These are phyloP conservation scores for Epistrophe grossulariae DNA, from an alignment of 2,888 invertebrate genomes.

Conservation along the genomic window DNA sequence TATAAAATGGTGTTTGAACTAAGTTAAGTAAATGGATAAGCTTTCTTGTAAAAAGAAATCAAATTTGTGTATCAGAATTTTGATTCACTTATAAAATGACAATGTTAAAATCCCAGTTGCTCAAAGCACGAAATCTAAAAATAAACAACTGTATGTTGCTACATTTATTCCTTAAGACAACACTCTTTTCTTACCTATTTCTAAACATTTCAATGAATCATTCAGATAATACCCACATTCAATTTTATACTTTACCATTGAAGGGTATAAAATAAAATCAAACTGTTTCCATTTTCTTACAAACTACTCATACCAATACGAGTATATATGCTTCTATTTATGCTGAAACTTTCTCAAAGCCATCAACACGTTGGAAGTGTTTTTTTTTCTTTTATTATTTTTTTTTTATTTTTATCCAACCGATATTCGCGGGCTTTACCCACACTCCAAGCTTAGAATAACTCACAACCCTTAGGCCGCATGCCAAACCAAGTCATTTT, in stretches of 20 bases:
- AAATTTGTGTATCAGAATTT: too few relatives aligned
- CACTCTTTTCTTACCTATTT: not conserved
- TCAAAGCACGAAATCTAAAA: too few relatives aligned
- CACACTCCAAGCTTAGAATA: not conserved
- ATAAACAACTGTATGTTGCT: too few relatives aligned
- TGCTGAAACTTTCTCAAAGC: constrained; percentile 57
- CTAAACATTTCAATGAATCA: constrained; percentile 9
- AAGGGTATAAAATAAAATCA: constrained; percentile 44
- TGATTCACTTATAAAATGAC: too few relatives aligned
- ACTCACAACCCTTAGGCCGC: constrained; percentile 54
- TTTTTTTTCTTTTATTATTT: not conserved
- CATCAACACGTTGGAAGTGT: constrained; percentile 66
- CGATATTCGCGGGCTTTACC: constrained; percentile 30
- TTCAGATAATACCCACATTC: constrained; percentile 7
- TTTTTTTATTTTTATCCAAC: constrained; percentile 61
- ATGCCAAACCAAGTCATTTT: constrained; percentile 59
- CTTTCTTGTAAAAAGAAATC: too few relatives aligned
- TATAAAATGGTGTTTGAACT: too few relatives aligned
- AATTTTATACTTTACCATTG: constrained; percentile 38
- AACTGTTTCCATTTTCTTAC: constrained; percentile 59
- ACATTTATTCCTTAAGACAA: not conserved
- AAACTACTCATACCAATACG: constrained; percentile 9
- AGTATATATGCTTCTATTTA: not conserved
- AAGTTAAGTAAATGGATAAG: too few relatives aligned
- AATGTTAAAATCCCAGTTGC: too few relatives aligned